These are phyloP conservation scores for Paradoxurus hermaphroditus DNA, from an alignment of 2,113 vertebrate species.

Conservation along the genomic window DNA sequence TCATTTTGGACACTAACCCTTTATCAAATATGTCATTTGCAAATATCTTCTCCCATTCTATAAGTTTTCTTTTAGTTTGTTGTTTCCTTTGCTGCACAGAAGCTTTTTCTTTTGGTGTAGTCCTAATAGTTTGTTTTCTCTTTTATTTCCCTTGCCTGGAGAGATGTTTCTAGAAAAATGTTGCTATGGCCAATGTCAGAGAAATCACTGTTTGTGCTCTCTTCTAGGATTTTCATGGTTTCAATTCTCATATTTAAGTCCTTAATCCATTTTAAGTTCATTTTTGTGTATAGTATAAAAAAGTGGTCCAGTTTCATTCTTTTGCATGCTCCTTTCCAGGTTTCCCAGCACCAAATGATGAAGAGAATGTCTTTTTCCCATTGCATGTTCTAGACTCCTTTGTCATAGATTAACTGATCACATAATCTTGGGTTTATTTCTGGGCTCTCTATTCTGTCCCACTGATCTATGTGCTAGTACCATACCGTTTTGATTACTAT, in stretches of 20 bases:
- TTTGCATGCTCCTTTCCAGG: background rate
- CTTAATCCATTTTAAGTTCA: background rate
- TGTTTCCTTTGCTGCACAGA: background rate
- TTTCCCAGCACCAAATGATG: background rate
- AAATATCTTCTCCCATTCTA: background rate
- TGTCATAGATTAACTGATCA: background rate
- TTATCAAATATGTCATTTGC: background rate
- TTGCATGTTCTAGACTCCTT: background rate
- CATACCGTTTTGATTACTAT: background rate
- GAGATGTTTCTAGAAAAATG: background rate
- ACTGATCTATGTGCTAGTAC: background rate
- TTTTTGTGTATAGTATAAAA: background rate
- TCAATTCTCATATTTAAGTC: background rate
- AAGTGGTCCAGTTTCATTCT: background rate
- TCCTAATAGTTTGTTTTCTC: background rate
- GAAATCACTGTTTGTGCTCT: background rate
- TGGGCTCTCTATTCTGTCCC: background rate
- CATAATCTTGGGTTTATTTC: background rate
- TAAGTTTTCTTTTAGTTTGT: background rate
- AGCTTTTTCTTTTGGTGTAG: background rate
- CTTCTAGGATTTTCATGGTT: background rate
- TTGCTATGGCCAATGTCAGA: background rate
- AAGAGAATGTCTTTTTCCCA: background rate
- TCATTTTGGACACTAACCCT: background rate
- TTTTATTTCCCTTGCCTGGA: background rate